Evolutionary conservation across 1,140 invertebrate genomes (phyloP), one percentile per base, ranked within the genome.

Genomic region (Sminthurides bifidus): DNA sequence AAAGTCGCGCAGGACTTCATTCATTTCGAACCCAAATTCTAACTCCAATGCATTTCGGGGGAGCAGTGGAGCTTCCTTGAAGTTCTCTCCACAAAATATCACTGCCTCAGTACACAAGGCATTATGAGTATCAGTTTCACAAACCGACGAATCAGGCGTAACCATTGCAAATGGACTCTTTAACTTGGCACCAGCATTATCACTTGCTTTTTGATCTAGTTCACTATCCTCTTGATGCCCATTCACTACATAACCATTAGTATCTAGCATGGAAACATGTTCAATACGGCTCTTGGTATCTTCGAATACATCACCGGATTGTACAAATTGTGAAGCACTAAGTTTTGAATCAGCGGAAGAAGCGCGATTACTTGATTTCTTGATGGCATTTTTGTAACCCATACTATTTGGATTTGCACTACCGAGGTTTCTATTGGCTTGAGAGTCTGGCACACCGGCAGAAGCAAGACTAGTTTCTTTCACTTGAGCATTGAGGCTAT

Each of bases 11-110:
- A 48, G 19, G 8, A 27, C 44, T 27, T 48, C 44, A 26, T 30
- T 48, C 21, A 51, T 52, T 19, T 51, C 35, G 15, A 59, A 58
- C 15, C 58, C 58, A 33, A 59, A 59, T 23, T 50, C 58, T 51
- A 54, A 59, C 23, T 51, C 45, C 19, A 59, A 27, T 8, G 35
- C 52, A 29, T 19, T 41, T 2, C 21, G 31, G 19, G 37, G 33
- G 21, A 52, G 12, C 24, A 31, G 44, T 15, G 46, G 31, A 3
- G 24, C 35, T 12, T 59, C 46, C 33, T 56, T 56, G 46, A 59
- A 59, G 26, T 59, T 50, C 29, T 56, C 58, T 43, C 58, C 58
- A 35, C 52, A 59, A 38, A 59, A 59, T 3, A 59, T 37, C 2
- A 59, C 58, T 23, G 58, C 52, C 33, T 54, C 52, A 5, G 40